A percentile compares a stretch with the other conserved stretches of the same genome.
Evolutionary conservation across 2,888 invertebrate species (phyloP).

Genomic region (Oscheius sp.): DNA sequence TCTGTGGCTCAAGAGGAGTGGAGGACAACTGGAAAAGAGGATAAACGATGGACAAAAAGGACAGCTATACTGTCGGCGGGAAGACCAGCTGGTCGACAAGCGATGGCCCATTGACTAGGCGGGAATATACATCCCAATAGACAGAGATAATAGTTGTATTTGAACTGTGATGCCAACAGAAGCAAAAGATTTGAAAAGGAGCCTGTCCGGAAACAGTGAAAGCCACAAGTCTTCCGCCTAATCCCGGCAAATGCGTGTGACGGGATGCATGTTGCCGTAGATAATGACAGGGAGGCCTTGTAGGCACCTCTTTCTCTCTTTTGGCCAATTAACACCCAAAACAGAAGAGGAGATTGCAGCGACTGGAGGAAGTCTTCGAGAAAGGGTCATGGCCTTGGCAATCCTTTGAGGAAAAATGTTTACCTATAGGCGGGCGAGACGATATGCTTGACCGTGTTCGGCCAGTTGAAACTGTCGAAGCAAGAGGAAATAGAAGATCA

Average conservation of each 20-base stretch:
- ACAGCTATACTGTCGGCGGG: background rate
- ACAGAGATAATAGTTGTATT: background rate
- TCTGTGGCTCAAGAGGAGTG: background rate
- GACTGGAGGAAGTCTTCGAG: background rate
- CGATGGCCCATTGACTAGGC: too few relatives aligned
- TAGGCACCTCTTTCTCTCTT: conserved; percentile 1
- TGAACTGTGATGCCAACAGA: background rate
- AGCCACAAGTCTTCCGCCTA: background rate
- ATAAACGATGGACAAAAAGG: background rate
- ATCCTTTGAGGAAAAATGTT: background rate
- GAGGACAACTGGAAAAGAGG: background rate
- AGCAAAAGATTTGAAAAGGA: background rate
- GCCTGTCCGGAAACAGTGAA: background rate
- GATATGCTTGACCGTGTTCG: conserved; percentile 14
- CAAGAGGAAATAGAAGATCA: too few relatives aligned
- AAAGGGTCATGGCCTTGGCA: conserved; percentile 12
- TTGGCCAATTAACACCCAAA: background rate
- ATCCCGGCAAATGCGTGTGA: background rate
- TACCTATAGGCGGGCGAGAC: background rate
- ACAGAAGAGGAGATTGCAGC: conserved; percentile 4
- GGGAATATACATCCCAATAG: background rate
- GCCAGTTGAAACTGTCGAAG: too few relatives aligned
- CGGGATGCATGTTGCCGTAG: conserved; percentile 11
- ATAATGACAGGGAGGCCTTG: conserved; percentile 14
- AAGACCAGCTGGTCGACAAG: background rate